These are phyloP conservation scores for Neotoma lepida DNA, from an alignment of 2,113 vertebrate species.

Conservation along the genomic window DNA sequence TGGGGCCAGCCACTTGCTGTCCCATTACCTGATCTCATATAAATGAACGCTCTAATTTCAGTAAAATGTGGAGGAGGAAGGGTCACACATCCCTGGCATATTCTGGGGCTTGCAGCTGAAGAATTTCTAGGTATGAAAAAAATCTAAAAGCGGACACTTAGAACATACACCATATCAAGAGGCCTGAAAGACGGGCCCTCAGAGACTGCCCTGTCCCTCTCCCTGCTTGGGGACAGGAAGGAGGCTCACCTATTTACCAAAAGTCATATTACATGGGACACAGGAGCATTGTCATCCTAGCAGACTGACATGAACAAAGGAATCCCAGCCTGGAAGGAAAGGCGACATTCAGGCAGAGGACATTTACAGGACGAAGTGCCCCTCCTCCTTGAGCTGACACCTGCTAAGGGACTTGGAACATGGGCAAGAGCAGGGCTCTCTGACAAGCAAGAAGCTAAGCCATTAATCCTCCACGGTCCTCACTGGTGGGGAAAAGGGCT, in stretches of 20 bases:
- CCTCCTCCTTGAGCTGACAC: constrained; percentile 66
- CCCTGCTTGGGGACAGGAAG: neutral
- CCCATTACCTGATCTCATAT: neutral
- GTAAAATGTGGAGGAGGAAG: neutral
- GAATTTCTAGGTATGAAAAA: constrained; percentile 7
- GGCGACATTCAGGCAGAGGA: constrained; percentile 51
- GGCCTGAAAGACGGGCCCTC: neutral
- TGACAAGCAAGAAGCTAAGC: constrained; percentile 1
- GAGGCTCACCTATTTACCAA: constrained; percentile 36
- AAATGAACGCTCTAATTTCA: neutral
- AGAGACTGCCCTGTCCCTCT: neutral
- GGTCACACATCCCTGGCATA: neutral
- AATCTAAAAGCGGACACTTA: constrained; percentile 1
- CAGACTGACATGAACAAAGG: constrained; percentile 5
- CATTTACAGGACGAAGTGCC: constrained; percentile 70
- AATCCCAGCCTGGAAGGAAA: constrained; percentile 3
- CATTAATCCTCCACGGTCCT: constrained; percentile 54
- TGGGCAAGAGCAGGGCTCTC: neutral
- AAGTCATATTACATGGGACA: neutral
- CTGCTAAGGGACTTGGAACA: constrained; percentile 60
- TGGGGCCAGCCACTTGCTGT: neutral
- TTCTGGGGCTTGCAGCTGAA: neutral
- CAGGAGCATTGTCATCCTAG: neutral
- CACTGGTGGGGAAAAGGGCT: neutral
- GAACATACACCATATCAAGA: neutral